Conservation (phyloP, 2,888 invertebrate species). For the Cerastoderma edule region DNA sequence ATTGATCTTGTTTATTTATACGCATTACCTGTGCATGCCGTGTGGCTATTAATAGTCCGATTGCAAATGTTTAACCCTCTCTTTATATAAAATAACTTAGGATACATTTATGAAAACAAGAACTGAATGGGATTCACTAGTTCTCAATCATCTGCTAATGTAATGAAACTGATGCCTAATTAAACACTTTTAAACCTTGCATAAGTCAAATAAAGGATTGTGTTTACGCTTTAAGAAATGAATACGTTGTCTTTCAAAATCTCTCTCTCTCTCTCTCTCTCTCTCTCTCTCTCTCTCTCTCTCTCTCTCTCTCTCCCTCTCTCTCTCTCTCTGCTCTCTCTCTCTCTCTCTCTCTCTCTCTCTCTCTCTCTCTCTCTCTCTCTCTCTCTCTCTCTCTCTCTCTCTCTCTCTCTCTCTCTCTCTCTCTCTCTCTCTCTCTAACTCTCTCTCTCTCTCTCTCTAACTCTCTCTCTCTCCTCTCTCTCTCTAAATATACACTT, state of each 20-base stretch:
- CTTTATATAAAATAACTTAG: too few relatives aligned
- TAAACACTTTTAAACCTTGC: background rate
- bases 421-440: slow-evolving; percentile 10
- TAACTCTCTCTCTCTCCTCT: slow-evolving; percentile 12
- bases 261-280: slow-evolving; percentile 5
- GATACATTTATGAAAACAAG: too few relatives aligned
- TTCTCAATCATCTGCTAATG: background rate
- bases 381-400: slow-evolving; percentile 19
- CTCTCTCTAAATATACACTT: background rate
- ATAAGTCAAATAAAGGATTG: background rate
- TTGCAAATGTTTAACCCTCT: too few relatives aligned
- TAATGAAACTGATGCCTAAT: background rate
- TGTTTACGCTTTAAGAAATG: background rate
- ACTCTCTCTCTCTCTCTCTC: slow-evolving; percentile 18
- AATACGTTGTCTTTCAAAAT: background rate
- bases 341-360: slow-evolving; percentile 18
- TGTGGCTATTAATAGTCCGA: too few relatives aligned
- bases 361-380: slow-evolving; percentile 19
- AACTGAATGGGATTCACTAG: too few relatives aligned
- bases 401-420: slow-evolving; percentile 15
- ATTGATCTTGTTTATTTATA: too few relatives aligned
- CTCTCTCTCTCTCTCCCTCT: slow-evolving; percentile 18
- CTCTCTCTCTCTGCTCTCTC: slow-evolving; percentile 16
- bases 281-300: slow-evolving; percentile 19
- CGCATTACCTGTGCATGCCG: too few relatives aligned